These are phyloP conservation scores for Hydrozoanthus gracilis DNA, from an alignment of 92 coral and sea anemone species.

Conservation along the genomic window DNA sequence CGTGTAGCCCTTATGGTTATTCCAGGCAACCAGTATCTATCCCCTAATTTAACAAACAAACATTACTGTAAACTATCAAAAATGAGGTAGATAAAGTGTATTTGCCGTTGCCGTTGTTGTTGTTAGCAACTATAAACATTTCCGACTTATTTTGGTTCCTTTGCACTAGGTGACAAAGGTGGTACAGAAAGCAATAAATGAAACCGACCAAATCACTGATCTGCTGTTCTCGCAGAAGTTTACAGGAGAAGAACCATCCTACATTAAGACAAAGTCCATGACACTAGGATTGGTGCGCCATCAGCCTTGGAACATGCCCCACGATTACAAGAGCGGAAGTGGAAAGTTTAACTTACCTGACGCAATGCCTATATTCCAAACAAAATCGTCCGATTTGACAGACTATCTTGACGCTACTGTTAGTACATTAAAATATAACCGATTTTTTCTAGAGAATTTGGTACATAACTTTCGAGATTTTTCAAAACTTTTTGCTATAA, in stretches of 20 bases:
- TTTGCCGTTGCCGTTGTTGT: too few relatives aligned
- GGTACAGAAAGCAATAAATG: slow-evolving; percentile 21
- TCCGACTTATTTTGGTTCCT: not conserved
- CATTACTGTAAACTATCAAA: too few relatives aligned
- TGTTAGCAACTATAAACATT: too few relatives aligned
- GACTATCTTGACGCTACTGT: slow-evolving; percentile 28
- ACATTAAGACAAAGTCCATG: slow-evolving; percentile 42
- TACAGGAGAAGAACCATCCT: slow-evolving; percentile 54
- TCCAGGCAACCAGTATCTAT: too few relatives aligned
- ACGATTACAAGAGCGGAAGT: slow-evolving; percentile 35
- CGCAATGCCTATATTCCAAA: slow-evolving; percentile 45
- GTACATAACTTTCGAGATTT: too few relatives aligned
- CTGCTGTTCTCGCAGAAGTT: slow-evolving; percentile 37
- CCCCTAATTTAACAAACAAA: too few relatives aligned
- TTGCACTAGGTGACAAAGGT: slow-evolving; percentile 37
- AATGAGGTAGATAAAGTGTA: too few relatives aligned
- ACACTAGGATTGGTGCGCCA: slow-evolving; percentile 47
- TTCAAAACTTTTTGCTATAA: too few relatives aligned
- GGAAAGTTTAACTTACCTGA: slow-evolving; percentile 47
- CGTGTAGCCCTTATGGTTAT: too few relatives aligned
- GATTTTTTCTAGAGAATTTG: too few relatives aligned
- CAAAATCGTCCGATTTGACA: slow-evolving; percentile 1
- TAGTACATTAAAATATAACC: not conserved
- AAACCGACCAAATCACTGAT: slow-evolving; percentile 30
- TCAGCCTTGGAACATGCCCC: slow-evolving; percentile 46